A percentile compares a stretch with the other conserved stretches of the same genome.
Evolutionary conservation across 1,140 invertebrate species (phyloP).

Genomic region (Drosophila albomicans): DNA sequence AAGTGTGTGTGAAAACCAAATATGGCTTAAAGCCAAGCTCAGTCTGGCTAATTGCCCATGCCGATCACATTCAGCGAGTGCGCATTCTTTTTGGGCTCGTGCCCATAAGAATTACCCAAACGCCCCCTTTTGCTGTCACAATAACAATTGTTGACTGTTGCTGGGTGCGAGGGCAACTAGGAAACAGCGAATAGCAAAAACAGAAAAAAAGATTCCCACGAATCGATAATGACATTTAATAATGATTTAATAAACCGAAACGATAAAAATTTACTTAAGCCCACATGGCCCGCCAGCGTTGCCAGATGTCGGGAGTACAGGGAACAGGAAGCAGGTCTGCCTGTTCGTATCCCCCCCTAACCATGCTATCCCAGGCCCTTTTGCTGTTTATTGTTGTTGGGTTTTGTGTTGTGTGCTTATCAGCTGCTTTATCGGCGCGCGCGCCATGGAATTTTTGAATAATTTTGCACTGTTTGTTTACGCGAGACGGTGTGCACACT

Average conservation of each 20-base stretch:
- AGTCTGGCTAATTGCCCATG: conserved; percentile 22
- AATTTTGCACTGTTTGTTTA: conserved; percentile 76
- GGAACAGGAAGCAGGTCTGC: conserved; percentile 13
- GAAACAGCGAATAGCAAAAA: not conserved
- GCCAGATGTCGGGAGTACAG: not conserved
- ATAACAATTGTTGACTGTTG: conserved; percentile 12
- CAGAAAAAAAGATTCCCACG: conserved; percentile 59
- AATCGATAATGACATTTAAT: conserved; percentile 80
- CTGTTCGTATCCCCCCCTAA: not conserved
- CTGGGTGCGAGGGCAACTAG: not conserved
- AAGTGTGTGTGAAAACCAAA: conserved; percentile 36
- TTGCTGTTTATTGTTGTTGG: too few relatives aligned
- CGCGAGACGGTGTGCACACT: conserved; percentile 39
- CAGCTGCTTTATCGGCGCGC: conserved; percentile 59
- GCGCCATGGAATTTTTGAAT: conserved; percentile 72
- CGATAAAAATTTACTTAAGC: conserved; percentile 65
- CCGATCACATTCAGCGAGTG: conserved; percentile 27
- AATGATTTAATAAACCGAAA: conserved; percentile 59
- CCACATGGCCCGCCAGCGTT: conserved; percentile 17
- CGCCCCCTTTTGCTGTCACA: not conserved
- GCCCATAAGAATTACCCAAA: conserved; percentile 23
- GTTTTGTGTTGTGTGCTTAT: conserved; percentile 50
- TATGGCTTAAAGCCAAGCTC: conserved; percentile 20
- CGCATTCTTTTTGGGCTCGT: conserved; percentile 1
- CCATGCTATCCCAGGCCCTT: conserved; percentile 2